Percentiles rank a stretch among this genome's conserved stretches.
Conservation (phyloP, 37 sponge, comb jelly and placozoan genomes). For the Amphimedon queenslandica region DNA sequence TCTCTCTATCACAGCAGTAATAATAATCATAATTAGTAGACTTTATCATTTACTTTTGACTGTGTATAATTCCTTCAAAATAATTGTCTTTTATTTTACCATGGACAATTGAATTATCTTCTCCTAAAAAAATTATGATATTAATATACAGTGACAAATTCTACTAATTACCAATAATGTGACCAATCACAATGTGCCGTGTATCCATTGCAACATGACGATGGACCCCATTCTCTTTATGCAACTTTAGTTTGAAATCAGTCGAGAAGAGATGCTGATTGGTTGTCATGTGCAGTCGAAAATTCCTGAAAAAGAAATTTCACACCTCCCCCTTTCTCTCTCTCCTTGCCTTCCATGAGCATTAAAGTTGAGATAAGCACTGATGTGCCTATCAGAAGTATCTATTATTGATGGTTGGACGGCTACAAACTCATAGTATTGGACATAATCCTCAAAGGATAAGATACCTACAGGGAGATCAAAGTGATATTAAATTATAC, state of each 20-base stretch:
- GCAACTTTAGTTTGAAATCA: constrained; percentile 13
- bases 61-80: constrained; percentile 33
- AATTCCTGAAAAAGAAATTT: constrained; percentile 15
- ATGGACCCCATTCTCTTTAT: neutral
- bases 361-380: constrained; percentile 18
- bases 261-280: constrained; percentile 29
- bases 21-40: constrained; percentile 1
- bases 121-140: constrained; percentile 18
- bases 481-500: too few relatives aligned
- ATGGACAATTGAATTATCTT: constrained; percentile 27
- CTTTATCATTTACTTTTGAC: constrained; percentile 10
- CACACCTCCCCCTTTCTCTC: neutral
- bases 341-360: constrained; percentile 35
- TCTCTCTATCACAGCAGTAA: constrained; percentile 16
- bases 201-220: constrained; percentile 1
- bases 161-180: constrained; percentile 20
- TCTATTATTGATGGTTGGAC: neutral
- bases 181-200: constrained; percentile 25
- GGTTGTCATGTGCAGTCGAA: constrained; percentile 29
- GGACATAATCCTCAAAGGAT: too few relatives aligned
- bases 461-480: too few relatives aligned
- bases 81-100: constrained; percentile 8
- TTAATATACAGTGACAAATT: neutral
- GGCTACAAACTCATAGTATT: constrained; percentile 15
- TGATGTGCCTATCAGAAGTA: neutral